Percentiles rank a stretch among this genome's conserved stretches.
phyloP scores from a whole-genome alignment of 2,888 invertebrate genomes.

The Dicyrtomina minuta region DNA sequence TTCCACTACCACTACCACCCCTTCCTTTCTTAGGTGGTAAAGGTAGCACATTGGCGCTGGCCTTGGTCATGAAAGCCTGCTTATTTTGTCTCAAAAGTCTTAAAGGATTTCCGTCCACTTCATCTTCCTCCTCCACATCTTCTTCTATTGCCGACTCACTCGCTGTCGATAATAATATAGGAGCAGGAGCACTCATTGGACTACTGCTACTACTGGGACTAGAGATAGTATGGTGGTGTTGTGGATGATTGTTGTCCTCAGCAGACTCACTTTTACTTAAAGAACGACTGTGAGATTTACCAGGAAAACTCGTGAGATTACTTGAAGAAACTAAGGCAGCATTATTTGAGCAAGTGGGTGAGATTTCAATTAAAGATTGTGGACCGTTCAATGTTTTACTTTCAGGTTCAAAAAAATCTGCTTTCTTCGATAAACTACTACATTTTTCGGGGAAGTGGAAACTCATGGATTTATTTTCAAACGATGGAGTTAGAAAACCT shows the following conservation, averaged over 20 bases:
- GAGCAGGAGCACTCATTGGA: background rate
- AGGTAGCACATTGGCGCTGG: slow-evolving; percentile 61
- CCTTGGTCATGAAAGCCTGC: slow-evolving; percentile 35
- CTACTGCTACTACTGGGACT: background rate
- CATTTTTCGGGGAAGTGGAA: slow-evolving; percentile 53
- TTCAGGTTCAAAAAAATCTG: slow-evolving; percentile 48
- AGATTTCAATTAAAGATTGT: slow-evolving; percentile 29
- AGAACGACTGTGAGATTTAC: slow-evolving; percentile 23
- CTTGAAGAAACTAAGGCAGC: background rate
- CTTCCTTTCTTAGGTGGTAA: slow-evolving; percentile 73
- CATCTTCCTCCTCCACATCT: slow-evolving; percentile 45
- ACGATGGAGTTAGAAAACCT: slow-evolving; percentile 53
- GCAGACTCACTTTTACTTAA: slow-evolving; percentile 32
- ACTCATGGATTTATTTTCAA: slow-evolving; percentile 51
- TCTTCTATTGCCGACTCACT: slow-evolving; percentile 7
- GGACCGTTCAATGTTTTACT: slow-evolving; percentile 11
- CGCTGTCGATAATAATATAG: background rate
- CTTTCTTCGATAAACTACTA: slow-evolving; percentile 49
- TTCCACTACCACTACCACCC: background rate
- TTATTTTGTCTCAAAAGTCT: slow-evolving; percentile 50
- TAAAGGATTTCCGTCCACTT: slow-evolving; percentile 64
- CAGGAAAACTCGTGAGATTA: slow-evolving; percentile 23
- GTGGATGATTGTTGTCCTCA: background rate
- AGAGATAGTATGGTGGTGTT: background rate
- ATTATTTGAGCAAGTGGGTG: slow-evolving; percentile 1